Percentiles rank a stretch among this genome's conserved stretches.
Conservation (phyloP, 1,140 invertebrate species). For the Bombus vancouverensis region DNA sequence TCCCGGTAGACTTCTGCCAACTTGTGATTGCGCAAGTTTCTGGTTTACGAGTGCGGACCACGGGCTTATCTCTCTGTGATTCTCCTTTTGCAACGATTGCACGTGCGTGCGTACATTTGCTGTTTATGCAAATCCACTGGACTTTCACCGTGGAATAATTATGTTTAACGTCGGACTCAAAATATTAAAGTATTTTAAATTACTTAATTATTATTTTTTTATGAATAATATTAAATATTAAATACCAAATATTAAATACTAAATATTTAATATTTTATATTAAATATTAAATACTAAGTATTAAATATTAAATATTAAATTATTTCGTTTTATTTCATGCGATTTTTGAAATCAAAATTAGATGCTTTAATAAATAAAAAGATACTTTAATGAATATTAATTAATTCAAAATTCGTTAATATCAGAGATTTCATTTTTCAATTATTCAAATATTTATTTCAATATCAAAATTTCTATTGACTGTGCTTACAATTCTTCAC, state of each 20-base stretch:
- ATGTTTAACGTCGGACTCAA: no score
- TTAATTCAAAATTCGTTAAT: background rate
- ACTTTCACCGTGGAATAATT: background rate
- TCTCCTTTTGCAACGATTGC: conserved; percentile 60
- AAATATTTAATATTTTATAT: no score
- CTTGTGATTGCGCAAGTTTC: conserved; percentile 77
- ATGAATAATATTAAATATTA: no score
- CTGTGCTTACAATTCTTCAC: no score
- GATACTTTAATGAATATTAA: background rate
- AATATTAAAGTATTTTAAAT: background rate
- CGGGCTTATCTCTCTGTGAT: conserved; percentile 68
- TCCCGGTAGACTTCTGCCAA: conserved; percentile 71
- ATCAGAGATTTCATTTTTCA: background rate
- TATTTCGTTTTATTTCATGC: no score
- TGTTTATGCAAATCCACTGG: conserved; percentile 36
- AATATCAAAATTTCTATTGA: no score
- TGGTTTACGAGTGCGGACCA: conserved; percentile 72
- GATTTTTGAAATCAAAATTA: no score
- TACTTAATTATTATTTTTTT: no score
- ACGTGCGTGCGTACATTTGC: conserved; percentile 1
- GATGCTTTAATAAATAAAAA: no score
- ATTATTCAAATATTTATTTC: background rate
- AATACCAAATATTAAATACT: no score
- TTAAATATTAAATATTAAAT: no score
- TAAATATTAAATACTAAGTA: no score